Percentiles rank a stretch among this genome's conserved stretches.
Conservation (phyloP, 2,797 vertebrate species). For the Bradypodion pumilum region DNA sequence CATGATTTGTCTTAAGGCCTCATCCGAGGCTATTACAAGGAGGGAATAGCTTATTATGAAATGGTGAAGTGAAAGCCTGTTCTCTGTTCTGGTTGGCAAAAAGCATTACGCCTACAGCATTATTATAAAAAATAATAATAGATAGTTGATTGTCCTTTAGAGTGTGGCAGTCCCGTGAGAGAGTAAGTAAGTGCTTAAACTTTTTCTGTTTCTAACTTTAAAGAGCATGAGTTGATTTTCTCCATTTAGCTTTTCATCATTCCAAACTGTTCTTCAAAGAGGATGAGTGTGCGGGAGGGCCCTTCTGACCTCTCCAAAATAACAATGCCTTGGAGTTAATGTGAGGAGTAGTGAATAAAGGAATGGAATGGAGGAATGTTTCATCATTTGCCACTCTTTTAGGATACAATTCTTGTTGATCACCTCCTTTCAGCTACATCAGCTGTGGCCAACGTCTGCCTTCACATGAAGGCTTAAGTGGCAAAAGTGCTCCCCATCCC, state of each 20-base stretch:
- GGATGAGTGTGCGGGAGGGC: constrained; percentile 28
- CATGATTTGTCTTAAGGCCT: constrained; percentile 55
- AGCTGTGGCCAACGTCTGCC: neutral
- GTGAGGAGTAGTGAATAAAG: neutral
- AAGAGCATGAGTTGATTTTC: constrained; percentile 57
- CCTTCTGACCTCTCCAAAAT: constrained; percentile 37
- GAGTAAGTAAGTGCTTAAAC: constrained; percentile 47
- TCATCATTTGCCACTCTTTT: constrained; percentile 21
- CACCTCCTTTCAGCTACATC: constrained; percentile 1
- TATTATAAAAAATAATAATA: constrained; percentile 53
- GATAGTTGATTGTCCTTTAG: constrained; percentile 49
- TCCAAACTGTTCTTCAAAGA: constrained; percentile 58
- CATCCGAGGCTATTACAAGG: constrained; percentile 35
- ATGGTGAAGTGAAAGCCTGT: constrained; percentile 36
- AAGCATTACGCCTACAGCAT: constrained; percentile 42
- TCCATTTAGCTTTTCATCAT: constrained; percentile 52
- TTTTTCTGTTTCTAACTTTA: constrained; percentile 55
- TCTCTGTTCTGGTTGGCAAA: constrained; percentile 43
- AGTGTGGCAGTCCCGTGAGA: constrained; percentile 46
- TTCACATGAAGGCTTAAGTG: neutral
- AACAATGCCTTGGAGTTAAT: constrained; percentile 14
- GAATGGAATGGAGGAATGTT: neutral
- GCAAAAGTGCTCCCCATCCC: neutral
- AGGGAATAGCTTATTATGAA: constrained; percentile 24
- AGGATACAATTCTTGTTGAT: constrained; percentile 31